Percentiles rank a stretch among this genome's conserved stretches.
Evolutionary conservation across 2,113 vertebrate species (phyloP).

Genomic region (Pterocles burchelli): DNA sequence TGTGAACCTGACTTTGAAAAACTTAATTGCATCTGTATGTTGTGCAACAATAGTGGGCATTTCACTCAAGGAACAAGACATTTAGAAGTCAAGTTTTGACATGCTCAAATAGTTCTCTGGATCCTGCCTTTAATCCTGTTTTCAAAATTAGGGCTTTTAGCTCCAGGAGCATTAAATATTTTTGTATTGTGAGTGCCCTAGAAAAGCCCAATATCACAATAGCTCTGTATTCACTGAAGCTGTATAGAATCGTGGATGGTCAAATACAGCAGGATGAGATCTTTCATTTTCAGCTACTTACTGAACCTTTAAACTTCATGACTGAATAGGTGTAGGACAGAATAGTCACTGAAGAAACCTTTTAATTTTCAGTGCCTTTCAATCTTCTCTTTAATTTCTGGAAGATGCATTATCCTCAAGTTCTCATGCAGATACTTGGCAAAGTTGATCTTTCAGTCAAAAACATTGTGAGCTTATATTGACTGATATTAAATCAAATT

Average conservation of each 20-base stretch:
- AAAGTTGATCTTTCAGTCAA: constrained; percentile 48
- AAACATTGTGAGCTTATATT: constrained; percentile 12
- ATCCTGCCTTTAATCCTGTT: not conserved
- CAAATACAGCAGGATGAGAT: not conserved
- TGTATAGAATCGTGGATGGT: not conserved
- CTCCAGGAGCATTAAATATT: not conserved
- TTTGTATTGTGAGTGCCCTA: not conserved
- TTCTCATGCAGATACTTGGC: not conserved
- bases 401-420: not conserved
- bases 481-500: constrained; percentile 43
- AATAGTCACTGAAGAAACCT: not conserved
- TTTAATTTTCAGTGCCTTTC: not conserved
- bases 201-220: not conserved
- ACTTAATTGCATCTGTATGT: not conserved
- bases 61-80: not conserved
- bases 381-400: not conserved
- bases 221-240: not conserved
- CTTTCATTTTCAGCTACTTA: not conserved
- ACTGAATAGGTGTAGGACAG: not conserved
- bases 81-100: not conserved
- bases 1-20: not conserved
- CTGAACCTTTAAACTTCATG: not conserved
- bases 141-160: not conserved
- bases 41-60: not conserved
- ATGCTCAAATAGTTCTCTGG: not conserved